Base-by-base conservation (phyloP, 2,113 vertebrate species). In the Tachysurus vachellii region DNA sequence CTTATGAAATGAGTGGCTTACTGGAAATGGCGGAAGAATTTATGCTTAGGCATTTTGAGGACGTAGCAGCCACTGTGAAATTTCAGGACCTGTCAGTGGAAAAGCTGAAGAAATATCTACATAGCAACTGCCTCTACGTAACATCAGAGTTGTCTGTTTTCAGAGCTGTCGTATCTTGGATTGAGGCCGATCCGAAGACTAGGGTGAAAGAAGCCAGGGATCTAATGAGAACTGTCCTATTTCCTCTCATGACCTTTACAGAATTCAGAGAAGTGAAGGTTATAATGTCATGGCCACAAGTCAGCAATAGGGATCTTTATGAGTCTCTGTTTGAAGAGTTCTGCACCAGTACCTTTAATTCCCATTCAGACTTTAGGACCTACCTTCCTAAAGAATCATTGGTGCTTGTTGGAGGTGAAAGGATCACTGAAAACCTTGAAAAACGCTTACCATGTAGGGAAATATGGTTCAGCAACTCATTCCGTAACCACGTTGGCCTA, bases 391-490 rank as follows among this genome's bases (percentile, higher is more conserved):
- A 96, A 80, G 94, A 95, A 66, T 95, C 94, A 7, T 86, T 99
- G 61, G 96, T 98, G 47, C 91, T 98, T 84, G 96, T 96, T 42
- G 97, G 97, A 7, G 97, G 97, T 17, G 97, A 98, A 1, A 94
- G 89, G 47, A 93, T 96, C 47, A 93, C 92, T 0, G 73, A 92
- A 12, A 94, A 97, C 89, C 89, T 97, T 87, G 88, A 94, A 1
- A 89, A 53, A 7, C 95, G 96, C 16, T 91, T 88, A 82, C 94
- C 96, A 12, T 96, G 94, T 88, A 88, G 85, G 36, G 94, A 95
- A 23, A 92, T 99, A 86, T 99, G 97, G 97, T 98, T 97, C 89
- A 95, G 95, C 62, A 96, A 96, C 87, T 95, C 96, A 75, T 93
- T 97, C 80, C 89, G 94, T 89, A 97, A 93, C 16, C 94, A 95